Base-by-base conservation (phyloP, 2,888 invertebrate genomes). In the Biston stratarius region DNA sequence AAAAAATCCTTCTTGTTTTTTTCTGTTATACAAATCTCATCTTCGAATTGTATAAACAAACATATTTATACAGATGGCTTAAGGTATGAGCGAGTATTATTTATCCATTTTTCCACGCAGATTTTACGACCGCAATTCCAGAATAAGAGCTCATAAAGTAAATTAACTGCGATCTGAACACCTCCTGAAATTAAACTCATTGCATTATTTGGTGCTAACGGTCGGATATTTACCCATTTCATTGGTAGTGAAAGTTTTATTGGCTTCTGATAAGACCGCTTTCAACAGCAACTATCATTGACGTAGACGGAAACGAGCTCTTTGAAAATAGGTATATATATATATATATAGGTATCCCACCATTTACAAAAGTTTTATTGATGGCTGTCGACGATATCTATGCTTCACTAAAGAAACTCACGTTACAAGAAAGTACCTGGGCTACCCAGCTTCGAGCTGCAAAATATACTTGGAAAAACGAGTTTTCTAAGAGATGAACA, bases 101-200 rank as follows among this genome's bases (percentile, higher is more conserved):
- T 59, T 62, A 6, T 34, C 55, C 42, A 67, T 44, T 62, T 62
- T 53, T 67, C 48, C 47, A 42, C 51, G 47, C 64, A 56, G 55
- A 64, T 69, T 69, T 70, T 67, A 74, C 69, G 64, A 64, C 58
- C 44, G 33, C 67, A 60, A 74, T 72, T 69, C 56, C 45, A 60
- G 71, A 66, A 75, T 74, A 77, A 76, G 78, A 77, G 69, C 69
- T 74, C 75, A 66, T 80, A 79, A 79, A 78, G 70, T 73, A 79
- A 78, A 77, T 77, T 78, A 77, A 78, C 78, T 77, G 75, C 77
- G 74, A 74, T 73, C 75, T 76, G 77, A 77, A 77, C 70, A 73
- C 74, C 77, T 75, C 70, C 70, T 74, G 75, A 75, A 79, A 79
- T 78, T 69, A 75, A 72, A 74, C 74, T 74, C 74, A 76, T 73